A percentile compares a stretch with the other conserved stretches of the same genome.
Evolutionary conservation across 64 coral and sea anemone species (phyloP).

Genomic region (Montipora cactus): DNA sequence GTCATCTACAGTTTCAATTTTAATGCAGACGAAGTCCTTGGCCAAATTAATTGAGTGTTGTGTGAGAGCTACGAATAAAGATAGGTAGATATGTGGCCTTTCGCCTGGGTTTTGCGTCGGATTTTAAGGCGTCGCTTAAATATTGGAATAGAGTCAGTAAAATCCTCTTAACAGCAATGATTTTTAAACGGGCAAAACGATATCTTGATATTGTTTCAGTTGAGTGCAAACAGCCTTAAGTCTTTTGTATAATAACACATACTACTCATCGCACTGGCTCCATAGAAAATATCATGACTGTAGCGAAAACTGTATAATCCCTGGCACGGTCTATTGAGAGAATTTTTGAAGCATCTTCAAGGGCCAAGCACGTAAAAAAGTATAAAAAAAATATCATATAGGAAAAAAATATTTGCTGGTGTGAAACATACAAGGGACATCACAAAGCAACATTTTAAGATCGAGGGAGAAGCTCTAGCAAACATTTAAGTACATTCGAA

Average conservation of each 20-base stretch:
- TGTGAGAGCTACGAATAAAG: neutral
- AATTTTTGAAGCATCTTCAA: too few species aligned
- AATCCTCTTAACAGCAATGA: slow-evolving; percentile 40
- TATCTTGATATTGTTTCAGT: neutral
- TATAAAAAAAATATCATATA: too few species aligned
- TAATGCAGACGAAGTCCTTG: neutral
- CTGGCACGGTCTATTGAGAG: too few species aligned
- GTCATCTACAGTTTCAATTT: slow-evolving; percentile 17
- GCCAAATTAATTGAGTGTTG: neutral
- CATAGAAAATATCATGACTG: too few species aligned
- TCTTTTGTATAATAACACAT: too few species aligned
- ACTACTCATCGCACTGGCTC: too few species aligned
- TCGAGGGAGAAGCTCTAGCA: too few species aligned
- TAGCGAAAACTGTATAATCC: too few species aligned
- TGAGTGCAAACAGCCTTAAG: neutral
- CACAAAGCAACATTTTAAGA: neutral
- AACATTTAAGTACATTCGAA: too few species aligned
- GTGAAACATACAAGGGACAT: neutral
- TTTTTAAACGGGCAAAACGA: slow-evolving; percentile 10
- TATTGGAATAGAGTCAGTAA: neutral
- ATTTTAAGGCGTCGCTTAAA: neutral
- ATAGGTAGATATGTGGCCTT: neutral
- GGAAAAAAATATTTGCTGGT: too few species aligned
- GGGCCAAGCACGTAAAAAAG: too few species aligned
- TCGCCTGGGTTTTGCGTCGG: too few species aligned